These are phyloP conservation scores for Trissoscelio sp. DNA, from an alignment of 2,888 invertebrate species.

Conservation along the genomic window DNA sequence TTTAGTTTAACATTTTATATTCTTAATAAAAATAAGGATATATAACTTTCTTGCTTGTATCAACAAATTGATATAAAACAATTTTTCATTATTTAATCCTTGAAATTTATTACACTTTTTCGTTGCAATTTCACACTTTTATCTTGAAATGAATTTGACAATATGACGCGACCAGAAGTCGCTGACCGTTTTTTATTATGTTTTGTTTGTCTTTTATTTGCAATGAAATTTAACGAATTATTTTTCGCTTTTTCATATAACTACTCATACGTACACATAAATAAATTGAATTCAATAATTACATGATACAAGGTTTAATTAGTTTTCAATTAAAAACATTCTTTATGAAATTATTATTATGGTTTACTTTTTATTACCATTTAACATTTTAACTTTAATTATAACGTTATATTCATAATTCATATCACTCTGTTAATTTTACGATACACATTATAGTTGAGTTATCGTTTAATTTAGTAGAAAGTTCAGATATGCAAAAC, in stretches of 20 bases:
- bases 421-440: conserved; percentile 11
- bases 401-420: conserved; percentile 17
- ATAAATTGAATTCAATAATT: not conserved
- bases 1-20: too few species aligned
- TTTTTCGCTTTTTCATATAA: conserved; percentile 1
- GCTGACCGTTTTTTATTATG: conserved; percentile 13
- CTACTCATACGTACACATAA: not conserved
- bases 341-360: too few species aligned
- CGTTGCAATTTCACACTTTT: conserved; percentile 13
- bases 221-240: conserved; percentile 1
- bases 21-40: not conserved
- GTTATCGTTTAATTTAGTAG: conserved; percentile 49
- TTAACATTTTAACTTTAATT: not conserved
- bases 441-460: conserved; percentile 18
- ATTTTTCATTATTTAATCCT: conserved; percentile 17
- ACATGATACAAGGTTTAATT: too few species aligned
- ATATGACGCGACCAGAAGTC: conserved; percentile 22
- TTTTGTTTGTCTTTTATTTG: not conserved
- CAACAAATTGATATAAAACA: not conserved
- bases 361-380: too few species aligned
- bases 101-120: conserved; percentile 5
- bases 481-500: conserved; percentile 57
- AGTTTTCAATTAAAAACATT: too few species aligned
- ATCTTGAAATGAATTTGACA: conserved; percentile 19
- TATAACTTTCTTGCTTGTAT: too few species aligned